Percentiles rank a stretch among this genome's conserved stretches.
phyloP scores from a whole-genome alignment of 2,113 vertebrate genomes.

The Ceyx margarethae region DNA sequence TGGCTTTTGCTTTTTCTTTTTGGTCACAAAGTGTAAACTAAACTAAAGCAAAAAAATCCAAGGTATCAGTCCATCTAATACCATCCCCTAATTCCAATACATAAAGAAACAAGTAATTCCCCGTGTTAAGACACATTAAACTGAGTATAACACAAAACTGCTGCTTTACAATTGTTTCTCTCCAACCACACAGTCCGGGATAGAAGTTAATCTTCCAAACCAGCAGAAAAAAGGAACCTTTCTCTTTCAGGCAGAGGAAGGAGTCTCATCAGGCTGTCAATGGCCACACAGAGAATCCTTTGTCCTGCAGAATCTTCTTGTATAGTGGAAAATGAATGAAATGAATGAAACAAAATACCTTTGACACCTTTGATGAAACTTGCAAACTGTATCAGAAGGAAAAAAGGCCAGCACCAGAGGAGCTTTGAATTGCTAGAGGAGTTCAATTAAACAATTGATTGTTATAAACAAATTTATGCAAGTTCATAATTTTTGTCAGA shows the following conservation, averaged over 20 bases:
- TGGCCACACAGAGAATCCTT: neutral
- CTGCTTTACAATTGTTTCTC: neutral
- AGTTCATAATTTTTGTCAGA: neutral
- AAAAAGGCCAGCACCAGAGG: neutral
- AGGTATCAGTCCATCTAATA: constrained; percentile 27
- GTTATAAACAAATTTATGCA: neutral
- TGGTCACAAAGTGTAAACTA: neutral
- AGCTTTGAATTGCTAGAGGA: neutral
- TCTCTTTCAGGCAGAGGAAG: neutral
- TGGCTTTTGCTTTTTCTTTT: neutral
- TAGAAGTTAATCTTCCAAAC: neutral
- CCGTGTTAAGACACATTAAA: neutral
- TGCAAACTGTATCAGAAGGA: neutral
- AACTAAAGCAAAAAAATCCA: constrained; percentile 27
- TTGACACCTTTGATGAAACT: neutral
- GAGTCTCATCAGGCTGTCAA: neutral
- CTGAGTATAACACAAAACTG: neutral
- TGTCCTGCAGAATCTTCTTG: neutral
- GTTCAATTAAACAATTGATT: neutral
- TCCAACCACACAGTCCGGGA: neutral
- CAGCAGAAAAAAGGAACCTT: neutral
- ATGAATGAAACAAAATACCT: neutral
- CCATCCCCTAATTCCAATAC: neutral
- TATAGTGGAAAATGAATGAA: neutral
- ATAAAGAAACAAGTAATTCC: neutral